phyloP scores from a whole-genome alignment of 2,888 invertebrate genomes.

The Andrena fulva region DNA sequence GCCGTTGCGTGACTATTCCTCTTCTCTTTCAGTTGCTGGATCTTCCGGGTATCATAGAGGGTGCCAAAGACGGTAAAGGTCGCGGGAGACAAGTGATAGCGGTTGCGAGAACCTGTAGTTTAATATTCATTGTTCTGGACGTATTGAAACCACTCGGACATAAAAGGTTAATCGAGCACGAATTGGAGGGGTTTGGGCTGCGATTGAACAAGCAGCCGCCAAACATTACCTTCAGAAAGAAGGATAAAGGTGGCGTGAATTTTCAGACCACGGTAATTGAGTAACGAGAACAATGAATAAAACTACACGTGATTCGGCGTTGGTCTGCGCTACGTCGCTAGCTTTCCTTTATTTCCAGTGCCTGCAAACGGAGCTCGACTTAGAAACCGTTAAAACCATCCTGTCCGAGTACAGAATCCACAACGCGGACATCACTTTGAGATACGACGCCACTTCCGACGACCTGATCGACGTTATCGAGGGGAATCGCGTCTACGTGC shows the following conservation, averaged over 20 bases:
- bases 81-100: conserved; percentile 99
- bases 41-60: conserved; percentile 99
- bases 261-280: conserved; percentile 95
- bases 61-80: conserved; percentile 99
- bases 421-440: conserved; percentile 98
- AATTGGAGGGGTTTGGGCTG: conserved; percentile 99
- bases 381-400: conserved; percentile 97
- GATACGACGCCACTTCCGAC: conserved; percentile 98
- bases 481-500: conserved; percentile 99
- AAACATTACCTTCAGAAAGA: conserved; percentile 97
- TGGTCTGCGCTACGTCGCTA: too few relatives aligned
- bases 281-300: background rate
- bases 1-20: background rate
- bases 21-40: conserved; percentile 91
- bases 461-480: conserved; percentile 99
- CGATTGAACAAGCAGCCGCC: conserved; percentile 98
- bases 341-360: conserved; percentile 85
- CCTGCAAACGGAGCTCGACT: conserved; percentile 96
- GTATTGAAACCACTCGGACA: conserved; percentile 98
- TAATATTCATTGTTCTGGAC: conserved; percentile 99
- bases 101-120: conserved; percentile 98
- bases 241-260: conserved; percentile 99
- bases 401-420: conserved; percentile 99
- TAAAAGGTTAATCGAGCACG: conserved; percentile 97
- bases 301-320: background rate